phyloP scores from a whole-genome alignment of 2,113 vertebrate species.

The Phylloscopus whistleri region DNA sequence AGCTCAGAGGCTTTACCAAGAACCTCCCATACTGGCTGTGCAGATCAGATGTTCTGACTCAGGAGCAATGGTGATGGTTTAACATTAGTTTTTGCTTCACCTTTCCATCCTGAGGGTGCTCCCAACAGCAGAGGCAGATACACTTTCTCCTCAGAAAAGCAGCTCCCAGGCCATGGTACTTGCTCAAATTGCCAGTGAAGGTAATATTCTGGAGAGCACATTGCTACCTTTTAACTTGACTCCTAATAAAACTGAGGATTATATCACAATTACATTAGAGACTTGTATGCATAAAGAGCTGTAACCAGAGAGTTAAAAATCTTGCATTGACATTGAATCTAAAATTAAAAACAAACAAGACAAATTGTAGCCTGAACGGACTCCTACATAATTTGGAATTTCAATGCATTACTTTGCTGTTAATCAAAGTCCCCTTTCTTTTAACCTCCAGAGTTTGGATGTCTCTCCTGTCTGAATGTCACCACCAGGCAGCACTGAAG shows the following conservation, averaged over 20 bases:
- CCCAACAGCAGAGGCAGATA: neutral
- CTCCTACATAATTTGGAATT: slow-evolving; percentile 57
- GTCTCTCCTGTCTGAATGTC: slow-evolving; percentile 50
- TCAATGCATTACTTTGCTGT: slow-evolving; percentile 35
- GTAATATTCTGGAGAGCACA: neutral
- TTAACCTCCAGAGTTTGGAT: slow-evolving; percentile 45
- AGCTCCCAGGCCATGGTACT: neutral
- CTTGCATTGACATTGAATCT: slow-evolving; percentile 25
- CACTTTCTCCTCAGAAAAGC: neutral
- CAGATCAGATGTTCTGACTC: neutral
- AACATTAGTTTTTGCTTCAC: neutral
- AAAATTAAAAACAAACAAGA: slow-evolving; percentile 60
- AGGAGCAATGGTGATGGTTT: neutral
- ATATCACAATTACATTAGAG: slow-evolving; percentile 16
- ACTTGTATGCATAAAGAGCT: neutral
- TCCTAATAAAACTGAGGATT: slow-evolving; percentile 22
- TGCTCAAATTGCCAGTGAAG: neutral
- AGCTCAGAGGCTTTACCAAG: neutral
- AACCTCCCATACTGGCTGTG: neutral
- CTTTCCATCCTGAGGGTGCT: neutral
- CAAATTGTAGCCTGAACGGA: neutral
- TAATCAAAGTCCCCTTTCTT: slow-evolving; percentile 66
- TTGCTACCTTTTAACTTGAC: neutral
- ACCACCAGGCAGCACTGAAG: slow-evolving; percentile 41
- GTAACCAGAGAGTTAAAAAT: slow-evolving; percentile 53